These are phyloP conservation scores for Sepioteuthis lessoniana DNA, from an alignment of 2,888 invertebrate genomes.

Conservation along the genomic window DNA sequence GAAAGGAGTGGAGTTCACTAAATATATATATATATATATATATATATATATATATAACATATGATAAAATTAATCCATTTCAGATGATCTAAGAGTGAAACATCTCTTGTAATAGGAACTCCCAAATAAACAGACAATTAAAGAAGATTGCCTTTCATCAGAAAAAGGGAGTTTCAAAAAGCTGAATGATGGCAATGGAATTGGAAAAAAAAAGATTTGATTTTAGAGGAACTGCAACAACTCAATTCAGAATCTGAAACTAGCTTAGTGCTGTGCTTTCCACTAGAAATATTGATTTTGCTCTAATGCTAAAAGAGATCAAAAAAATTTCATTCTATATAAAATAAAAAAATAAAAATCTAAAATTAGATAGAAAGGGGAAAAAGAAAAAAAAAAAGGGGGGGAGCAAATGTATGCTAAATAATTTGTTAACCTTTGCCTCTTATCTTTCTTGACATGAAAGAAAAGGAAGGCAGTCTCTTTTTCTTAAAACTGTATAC, in stretches of 20 bases:
- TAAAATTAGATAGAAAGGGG: background rate
- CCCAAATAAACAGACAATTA: background rate
- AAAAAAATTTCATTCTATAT: background rate
- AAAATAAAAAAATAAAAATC: background rate
- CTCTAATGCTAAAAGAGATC: conserved; percentile 10
- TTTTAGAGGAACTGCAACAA: background rate
- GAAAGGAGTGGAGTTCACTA: background rate
- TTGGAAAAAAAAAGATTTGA: background rate
- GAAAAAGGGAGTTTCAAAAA: conserved; percentile 12
- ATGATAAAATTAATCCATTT: background rate
- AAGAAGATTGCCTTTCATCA: too few relatives aligned
- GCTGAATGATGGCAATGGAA: background rate
- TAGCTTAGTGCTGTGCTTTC: background rate
- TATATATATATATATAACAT: background rate
- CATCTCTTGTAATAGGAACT: background rate
- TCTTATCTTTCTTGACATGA: too few relatives aligned
- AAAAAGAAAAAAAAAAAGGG: background rate
- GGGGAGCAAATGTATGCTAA: background rate
- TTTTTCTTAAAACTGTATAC: background rate
- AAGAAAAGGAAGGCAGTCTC: too few relatives aligned
- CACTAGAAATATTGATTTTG: conserved; percentile 12
- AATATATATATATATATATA: background rate
- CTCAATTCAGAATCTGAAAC: background rate
- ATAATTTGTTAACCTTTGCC: background rate
- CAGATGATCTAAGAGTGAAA: background rate